A percentile compares a stretch with the other conserved stretches of the same genome.
Evolutionary conservation across 2,113 vertebrate genomes (phyloP).

Genomic region (Neoarius graeffei): DNA sequence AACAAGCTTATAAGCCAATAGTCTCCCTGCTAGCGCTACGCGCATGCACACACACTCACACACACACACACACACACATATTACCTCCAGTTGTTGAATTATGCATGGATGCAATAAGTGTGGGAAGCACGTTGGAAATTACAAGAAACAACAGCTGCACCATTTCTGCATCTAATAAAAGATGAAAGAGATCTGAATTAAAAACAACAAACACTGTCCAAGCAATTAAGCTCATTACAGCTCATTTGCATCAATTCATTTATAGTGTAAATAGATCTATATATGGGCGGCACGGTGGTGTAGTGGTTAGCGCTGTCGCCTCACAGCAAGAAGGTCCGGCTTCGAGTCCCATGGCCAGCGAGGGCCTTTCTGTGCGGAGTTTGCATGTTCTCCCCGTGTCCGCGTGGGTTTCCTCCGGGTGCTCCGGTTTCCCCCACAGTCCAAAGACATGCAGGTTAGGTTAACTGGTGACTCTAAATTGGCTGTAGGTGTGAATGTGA

Average conservation of each 20-base stretch:
- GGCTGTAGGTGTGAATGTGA: too few relatives aligned
- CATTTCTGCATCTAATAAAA: constrained; percentile 71
- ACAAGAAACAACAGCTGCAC: constrained; percentile 65
- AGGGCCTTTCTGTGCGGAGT: too few relatives aligned
- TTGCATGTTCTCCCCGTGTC: too few relatives aligned
- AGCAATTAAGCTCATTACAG: neutral
- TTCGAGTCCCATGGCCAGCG: too few relatives aligned
- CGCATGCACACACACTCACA: constrained; percentile 22
- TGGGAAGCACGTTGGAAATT: constrained; percentile 67
- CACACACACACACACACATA: constrained; percentile 50
- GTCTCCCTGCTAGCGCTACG: constrained; percentile 42
- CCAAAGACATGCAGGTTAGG: too few relatives aligned
- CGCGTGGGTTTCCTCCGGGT: too few relatives aligned
- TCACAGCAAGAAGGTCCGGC: too few relatives aligned
- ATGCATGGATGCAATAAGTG: constrained; percentile 72
- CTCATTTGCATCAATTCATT: neutral
- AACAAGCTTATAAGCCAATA: neutral
- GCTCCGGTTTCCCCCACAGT: too few relatives aligned
- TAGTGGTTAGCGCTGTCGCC: too few relatives aligned
- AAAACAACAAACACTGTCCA: constrained; percentile 30
- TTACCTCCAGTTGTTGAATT: constrained; percentile 79
- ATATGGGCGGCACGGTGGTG: too few relatives aligned
- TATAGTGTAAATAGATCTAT: neutral
- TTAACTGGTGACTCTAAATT: too few relatives aligned
- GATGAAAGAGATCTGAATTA: constrained; percentile 47